Conservation (phyloP, 2,113 vertebrate species). For the Trinectes maculatus region DNA sequence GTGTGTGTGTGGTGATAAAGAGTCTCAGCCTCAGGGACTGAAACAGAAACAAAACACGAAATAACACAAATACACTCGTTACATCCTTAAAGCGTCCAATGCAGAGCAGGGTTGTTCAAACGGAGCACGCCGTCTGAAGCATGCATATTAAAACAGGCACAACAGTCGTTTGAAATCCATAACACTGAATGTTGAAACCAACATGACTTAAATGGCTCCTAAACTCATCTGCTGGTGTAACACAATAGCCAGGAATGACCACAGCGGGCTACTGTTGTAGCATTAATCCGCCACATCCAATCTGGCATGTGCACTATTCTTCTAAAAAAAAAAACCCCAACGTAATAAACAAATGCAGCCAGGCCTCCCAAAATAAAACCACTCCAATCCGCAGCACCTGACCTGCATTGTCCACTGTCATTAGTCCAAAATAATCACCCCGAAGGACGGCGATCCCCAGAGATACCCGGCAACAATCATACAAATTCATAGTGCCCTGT, state of each 20-base stretch:
- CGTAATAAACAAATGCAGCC: conserved; percentile 13
- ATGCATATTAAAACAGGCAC: too few relatives aligned
- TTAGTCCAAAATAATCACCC: conserved; percentile 18
- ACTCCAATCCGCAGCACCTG: conserved; percentile 38
- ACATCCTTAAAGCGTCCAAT: too few relatives aligned
- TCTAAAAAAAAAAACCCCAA: conserved; percentile 12
- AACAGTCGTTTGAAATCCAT: conserved; percentile 16
- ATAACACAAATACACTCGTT: conserved; percentile 29
- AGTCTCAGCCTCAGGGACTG: too few relatives aligned
- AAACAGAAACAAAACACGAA: conserved; percentile 24
- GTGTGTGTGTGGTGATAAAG: too few relatives aligned
- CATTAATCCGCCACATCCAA: conserved; percentile 14
- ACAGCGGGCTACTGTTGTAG: not conserved
- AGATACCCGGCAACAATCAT: conserved; percentile 25
- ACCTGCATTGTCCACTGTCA: conserved; percentile 5
- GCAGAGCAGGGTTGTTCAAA: too few relatives aligned
- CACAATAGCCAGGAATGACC: conserved; percentile 4
- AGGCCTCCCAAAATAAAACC: conserved; percentile 14
- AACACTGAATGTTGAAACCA: conserved; percentile 14
- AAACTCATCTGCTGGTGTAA: not conserved
- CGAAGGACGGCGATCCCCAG: conserved; percentile 14
- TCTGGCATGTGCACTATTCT: not conserved
- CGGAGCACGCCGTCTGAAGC: too few relatives aligned
- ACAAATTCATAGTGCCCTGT: conserved; percentile 27
- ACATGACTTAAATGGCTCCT: not conserved